These are phyloP conservation scores for Trochalopteron elliotii DNA, from an alignment of 2,113 vertebrate species.

Conservation along the genomic window DNA sequence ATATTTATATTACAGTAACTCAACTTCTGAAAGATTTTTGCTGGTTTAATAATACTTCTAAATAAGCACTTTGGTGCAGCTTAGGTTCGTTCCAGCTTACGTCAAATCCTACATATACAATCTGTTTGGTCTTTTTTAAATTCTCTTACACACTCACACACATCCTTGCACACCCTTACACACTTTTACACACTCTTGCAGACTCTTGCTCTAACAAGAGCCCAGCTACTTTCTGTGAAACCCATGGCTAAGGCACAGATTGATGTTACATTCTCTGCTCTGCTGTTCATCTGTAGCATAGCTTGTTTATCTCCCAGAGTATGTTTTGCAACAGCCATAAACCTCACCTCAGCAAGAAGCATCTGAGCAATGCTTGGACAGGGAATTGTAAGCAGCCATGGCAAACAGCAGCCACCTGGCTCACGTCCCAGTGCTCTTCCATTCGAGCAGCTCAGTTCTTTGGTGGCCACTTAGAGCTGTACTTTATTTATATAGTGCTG, in stretches of 20 bases:
- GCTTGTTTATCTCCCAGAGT: slow-evolving; percentile 15
- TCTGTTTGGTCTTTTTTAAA: background rate
- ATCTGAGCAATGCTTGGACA: background rate
- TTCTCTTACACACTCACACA: background rate
- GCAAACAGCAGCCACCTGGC: slow-evolving; percentile 64
- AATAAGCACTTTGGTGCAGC: background rate
- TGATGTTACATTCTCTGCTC: background rate
- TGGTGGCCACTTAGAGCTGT: slow-evolving; percentile 56
- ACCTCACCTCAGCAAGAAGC: slow-evolving; percentile 19
- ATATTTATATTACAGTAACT: background rate
- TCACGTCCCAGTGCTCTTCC: background rate
- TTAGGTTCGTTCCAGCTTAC: background rate
- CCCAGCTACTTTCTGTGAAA: background rate
- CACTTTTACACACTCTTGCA: background rate
- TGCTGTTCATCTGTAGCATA: background rate
- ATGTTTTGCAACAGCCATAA: slow-evolving; percentile 8
- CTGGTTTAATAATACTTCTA: background rate
- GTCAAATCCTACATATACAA: background rate
- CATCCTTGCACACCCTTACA: background rate
- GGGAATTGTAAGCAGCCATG: slow-evolving; percentile 16
- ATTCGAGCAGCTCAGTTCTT: slow-evolving; percentile 1
- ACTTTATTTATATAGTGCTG: slow-evolving; percentile 60
- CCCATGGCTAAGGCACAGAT: background rate
- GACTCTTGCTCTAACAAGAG: background rate
- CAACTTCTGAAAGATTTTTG: background rate